Conservation (phyloP, 2,113 vertebrate genomes). For the Nansenia antarctica region DNA sequence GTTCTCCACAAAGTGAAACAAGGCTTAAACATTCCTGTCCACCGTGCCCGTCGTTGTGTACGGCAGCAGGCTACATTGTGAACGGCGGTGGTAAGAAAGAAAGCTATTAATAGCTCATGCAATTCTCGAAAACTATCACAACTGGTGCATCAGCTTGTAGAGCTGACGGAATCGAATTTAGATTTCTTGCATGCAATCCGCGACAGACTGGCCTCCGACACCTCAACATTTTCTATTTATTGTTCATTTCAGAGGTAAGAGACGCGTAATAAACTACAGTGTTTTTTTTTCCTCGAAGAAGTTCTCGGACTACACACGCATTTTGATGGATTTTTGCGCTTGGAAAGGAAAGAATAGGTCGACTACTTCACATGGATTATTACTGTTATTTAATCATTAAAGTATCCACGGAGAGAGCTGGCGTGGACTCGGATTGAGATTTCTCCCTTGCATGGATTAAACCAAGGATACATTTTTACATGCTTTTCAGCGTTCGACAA, state of each 20-base stretch:
- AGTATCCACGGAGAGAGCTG: constrained; percentile 58
- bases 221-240: constrained; percentile 42
- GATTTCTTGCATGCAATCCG: constrained; percentile 49
- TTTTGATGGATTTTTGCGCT: constrained; percentile 30
- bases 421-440: constrained; percentile 57
- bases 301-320: constrained; percentile 44
- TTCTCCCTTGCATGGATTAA: constrained; percentile 56
- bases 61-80: constrained; percentile 62
- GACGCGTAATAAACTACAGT: constrained; percentile 12
- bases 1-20: constrained; percentile 64
- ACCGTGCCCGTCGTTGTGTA: constrained; percentile 54
- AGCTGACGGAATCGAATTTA: constrained; percentile 55
- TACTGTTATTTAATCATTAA: constrained; percentile 54
- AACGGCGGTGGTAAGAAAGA: constrained; percentile 72
- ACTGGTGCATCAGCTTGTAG: constrained; percentile 70
- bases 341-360: constrained; percentile 26
- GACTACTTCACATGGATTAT: constrained; percentile 65
- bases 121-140: constrained; percentile 78
- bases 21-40: constrained; percentile 70
- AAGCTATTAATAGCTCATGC: constrained; percentile 77
- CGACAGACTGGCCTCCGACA: constrained; percentile 21
- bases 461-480: constrained; percentile 58
- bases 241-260: constrained; percentile 22
- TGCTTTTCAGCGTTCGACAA: constrained; percentile 42
- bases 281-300: constrained; percentile 45